Evolutionary conservation across 2,797 vertebrate genomes (phyloP).

Genomic region (Hypotaenidia philippensis): DNA sequence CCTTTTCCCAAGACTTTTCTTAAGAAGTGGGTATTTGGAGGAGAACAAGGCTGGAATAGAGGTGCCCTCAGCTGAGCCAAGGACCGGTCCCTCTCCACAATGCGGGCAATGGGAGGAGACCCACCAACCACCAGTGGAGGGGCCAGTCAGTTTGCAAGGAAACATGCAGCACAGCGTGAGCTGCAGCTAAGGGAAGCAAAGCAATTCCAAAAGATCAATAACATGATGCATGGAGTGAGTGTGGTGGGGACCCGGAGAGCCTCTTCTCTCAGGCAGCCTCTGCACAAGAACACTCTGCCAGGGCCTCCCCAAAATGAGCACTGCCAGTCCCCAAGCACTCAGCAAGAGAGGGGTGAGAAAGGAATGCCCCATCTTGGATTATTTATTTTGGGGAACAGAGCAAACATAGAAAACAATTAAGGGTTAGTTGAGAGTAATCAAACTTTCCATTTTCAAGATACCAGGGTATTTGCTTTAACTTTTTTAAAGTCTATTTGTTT

Average conservation of each 20-base stretch:
- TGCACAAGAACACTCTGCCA: neutral
- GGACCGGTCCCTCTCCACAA: neutral
- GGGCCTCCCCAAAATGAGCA: neutral
- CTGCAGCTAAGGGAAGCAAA: neutral
- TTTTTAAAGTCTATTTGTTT: neutral
- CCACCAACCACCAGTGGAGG: accelerated
- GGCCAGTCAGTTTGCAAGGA: neutral
- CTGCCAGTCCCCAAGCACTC: neutral
- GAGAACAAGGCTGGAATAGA: neutral
- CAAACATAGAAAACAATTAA: neutral
- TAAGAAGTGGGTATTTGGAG: neutral
- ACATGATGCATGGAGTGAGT: accelerated
- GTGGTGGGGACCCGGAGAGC: accelerated
- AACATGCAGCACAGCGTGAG: neutral
- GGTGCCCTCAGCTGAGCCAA: neutral
- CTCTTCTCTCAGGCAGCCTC: neutral
- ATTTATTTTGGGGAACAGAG: neutral
- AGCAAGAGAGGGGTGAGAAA: neutral
- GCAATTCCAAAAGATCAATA: neutral
- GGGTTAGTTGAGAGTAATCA: neutral
- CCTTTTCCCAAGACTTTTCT: neutral
- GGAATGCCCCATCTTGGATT: neutral
- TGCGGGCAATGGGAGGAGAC: neutral
- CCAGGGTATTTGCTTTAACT: neutral
- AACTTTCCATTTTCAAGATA: neutral